Evolutionary conservation across 2,888 invertebrate species (phyloP).

Genomic region (Ennomos fuscantarius): DNA sequence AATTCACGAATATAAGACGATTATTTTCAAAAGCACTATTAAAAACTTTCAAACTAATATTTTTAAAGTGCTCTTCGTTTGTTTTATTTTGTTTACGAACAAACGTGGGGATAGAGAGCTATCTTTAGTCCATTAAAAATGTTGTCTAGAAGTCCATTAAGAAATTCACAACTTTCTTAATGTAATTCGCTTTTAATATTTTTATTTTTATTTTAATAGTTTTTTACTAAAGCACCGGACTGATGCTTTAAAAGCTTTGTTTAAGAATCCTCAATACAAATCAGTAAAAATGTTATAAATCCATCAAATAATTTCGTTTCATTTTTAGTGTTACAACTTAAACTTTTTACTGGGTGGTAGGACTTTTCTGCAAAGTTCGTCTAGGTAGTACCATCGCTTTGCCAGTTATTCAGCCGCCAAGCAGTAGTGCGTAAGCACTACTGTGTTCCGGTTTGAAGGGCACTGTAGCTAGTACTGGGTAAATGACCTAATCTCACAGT

Average conservation of each 20-base stretch:
- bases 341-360: too few species aligned
- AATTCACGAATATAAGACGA: constrained; percentile 17
- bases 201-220: constrained; percentile 22
- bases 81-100: constrained; percentile 33
- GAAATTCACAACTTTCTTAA: constrained; percentile 34
- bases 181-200: constrained; percentile 33
- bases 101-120: constrained; percentile 21
- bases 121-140: constrained; percentile 37
- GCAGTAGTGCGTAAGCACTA: too few species aligned
- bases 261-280: background rate
- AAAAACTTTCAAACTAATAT: constrained; percentile 32
- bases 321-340: too few species aligned
- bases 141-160: constrained; percentile 27
- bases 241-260: constrained; percentile 17
- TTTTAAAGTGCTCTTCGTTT: constrained; percentile 29
- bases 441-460: too few species aligned
- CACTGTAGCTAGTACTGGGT: too few species aligned
- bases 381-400: too few species aligned
- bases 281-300: background rate
- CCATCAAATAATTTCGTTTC: too few species aligned
- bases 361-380: too few species aligned
- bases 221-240: constrained; percentile 8
- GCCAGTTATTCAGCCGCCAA: too few species aligned
- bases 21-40: constrained; percentile 23
- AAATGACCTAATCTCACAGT: too few species aligned